Base-by-base conservation (phyloP, 1,140 invertebrate genomes). In the Drosophila littoralis region DNA sequence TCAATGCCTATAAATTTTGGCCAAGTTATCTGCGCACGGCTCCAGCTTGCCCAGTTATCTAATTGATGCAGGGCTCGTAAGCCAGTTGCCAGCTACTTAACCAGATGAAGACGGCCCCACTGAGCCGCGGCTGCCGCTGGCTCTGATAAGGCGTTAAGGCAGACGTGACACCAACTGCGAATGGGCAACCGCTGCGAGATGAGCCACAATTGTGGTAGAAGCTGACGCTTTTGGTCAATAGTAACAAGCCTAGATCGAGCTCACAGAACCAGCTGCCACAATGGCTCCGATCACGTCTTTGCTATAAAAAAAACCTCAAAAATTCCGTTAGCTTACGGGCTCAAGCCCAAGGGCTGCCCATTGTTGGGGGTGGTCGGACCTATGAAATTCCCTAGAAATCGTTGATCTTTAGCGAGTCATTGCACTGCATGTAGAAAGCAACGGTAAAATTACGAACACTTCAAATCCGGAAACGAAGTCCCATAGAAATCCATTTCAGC, bases 251-350 rank as follows among this genome's bases (percentile, higher is more conserved):
- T 6, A 43, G 10, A 46, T 36, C 32, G 10, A 43, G 46, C 60
- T 43, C n/a, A 15, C 13, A 6, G 38, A 52, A 15, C 15, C 1
- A 22, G 33, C 36, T n/a, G 48, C 13, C 6, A 22, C 36, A 52
- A 28, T 32, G 13, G 48, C 60, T 51, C 36, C 65, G 77, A 85
- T 85, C 81, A 83, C 81, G 81, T 85, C 74, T 77, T 51, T 12
- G 33, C 68, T 40, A 73, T 83, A 74, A 83, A 84, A 8, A 40
- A 12, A 22, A 22, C 22, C 17, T 17, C 6, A 42, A 52, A 60
- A 22, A 50, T 33, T 9, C 10, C 13, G 22, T 10, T 32, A 28
- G 43, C 32, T 15, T 36, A 15, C 58, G 32, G 6, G 13, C 10
- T 17, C 43, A 48, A 33, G 2, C 22, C 22, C n/a, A 7, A 12